Evolutionary conservation across 2,888 invertebrate species (phyloP).

Genomic region (Aleiodes alternator): DNA sequence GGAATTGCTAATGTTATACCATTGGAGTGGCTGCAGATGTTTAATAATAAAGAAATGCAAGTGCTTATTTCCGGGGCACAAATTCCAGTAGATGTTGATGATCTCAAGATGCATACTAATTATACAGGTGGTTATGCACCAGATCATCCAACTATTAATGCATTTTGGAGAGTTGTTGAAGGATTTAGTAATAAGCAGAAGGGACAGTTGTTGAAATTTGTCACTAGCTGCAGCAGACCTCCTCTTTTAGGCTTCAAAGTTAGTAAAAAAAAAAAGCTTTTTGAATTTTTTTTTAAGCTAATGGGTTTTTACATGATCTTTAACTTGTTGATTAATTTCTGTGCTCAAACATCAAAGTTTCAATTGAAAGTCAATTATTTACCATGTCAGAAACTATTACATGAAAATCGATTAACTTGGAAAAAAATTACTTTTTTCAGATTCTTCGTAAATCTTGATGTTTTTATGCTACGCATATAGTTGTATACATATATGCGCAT

Average conservation of each 20-base stretch:
- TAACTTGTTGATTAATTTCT: neutral
- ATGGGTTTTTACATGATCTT: too few relatives aligned
- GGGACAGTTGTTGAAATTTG: constrained; percentile 94
- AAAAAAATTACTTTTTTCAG: too few relatives aligned
- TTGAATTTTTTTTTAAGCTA: too few relatives aligned
- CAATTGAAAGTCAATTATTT: too few relatives aligned
- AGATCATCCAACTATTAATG: constrained; percentile 88
- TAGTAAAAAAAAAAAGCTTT: too few relatives aligned
- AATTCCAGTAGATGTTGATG: constrained; percentile 94
- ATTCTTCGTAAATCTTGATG: too few relatives aligned
- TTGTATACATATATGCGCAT: too few relatives aligned
- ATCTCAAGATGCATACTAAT: constrained; percentile 90
- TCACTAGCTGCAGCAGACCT: constrained; percentile 97
- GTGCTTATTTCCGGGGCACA: constrained; percentile 97
- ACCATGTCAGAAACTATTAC: too few relatives aligned
- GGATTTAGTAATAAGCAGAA: constrained; percentile 90
- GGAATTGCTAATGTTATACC: constrained; percentile 94
- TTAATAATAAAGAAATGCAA: constrained; percentile 95
- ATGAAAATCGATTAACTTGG: too few relatives aligned
- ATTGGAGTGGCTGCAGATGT: constrained; percentile 95
- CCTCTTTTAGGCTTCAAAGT: constrained; percentile 98
- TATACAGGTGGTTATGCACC: constrained; percentile 92
- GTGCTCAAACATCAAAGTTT: too few relatives aligned
- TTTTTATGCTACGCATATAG: too few relatives aligned
- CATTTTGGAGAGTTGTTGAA: constrained; percentile 93